Conservation (phyloP, 2,888 invertebrate genomes). For the Sarcophaga carnaria region DNA sequence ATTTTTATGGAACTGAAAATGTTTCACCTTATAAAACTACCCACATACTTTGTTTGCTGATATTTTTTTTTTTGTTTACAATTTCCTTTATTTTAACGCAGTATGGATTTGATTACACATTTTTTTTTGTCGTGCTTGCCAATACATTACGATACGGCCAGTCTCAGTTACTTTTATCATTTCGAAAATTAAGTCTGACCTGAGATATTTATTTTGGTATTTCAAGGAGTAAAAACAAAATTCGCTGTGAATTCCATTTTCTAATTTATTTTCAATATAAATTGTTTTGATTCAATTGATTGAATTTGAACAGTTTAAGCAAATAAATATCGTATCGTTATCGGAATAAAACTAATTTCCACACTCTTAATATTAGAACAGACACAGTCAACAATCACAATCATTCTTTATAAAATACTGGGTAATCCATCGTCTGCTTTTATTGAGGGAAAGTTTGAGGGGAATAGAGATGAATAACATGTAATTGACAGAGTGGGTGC, state of each 20-base stretch:
- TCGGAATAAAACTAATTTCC: constrained; percentile 15
- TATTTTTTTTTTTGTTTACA: too few species aligned
- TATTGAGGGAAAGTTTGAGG: neutral
- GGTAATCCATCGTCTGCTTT: neutral
- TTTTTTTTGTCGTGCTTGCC: too few species aligned
- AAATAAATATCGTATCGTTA: constrained; percentile 35
- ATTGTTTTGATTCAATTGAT: constrained; percentile 67
- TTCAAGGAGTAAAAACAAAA: neutral
- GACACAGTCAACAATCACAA: neutral
- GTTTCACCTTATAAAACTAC: too few species aligned
- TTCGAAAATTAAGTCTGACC: constrained; percentile 28
- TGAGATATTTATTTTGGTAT: constrained; percentile 31
- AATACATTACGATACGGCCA: too few species aligned
- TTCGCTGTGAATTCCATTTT: constrained; percentile 19
- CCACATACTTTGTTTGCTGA: too few species aligned
- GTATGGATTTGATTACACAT: too few species aligned
- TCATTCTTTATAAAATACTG: neutral
- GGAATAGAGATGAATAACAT: too few species aligned
- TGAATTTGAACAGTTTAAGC: constrained; percentile 48
- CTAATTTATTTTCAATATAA: constrained; percentile 43
- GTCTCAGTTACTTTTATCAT: too few species aligned
- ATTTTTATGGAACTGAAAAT: too few species aligned
- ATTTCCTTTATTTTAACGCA: too few species aligned
- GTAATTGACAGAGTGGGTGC: too few species aligned
- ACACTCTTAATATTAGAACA: neutral